phyloP scores from a whole-genome alignment of 92 coral and sea anemone species.

The Epizoanthus rinbou region DNA sequence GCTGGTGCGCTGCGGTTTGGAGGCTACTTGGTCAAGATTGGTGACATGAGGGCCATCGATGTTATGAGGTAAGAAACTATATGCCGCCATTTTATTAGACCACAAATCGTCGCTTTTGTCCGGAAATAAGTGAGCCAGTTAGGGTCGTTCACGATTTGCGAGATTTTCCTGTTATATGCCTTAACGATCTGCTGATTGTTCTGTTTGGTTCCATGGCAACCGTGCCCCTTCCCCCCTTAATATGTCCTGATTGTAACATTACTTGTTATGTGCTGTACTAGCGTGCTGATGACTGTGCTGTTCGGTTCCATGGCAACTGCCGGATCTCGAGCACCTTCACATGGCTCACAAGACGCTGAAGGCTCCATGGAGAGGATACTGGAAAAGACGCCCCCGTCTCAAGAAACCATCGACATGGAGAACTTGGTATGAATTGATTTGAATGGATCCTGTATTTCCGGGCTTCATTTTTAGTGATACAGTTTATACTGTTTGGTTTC shows the following conservation, averaged over 20 bases:
- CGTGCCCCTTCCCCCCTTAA: background rate
- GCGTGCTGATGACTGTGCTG: constrained; percentile 93
- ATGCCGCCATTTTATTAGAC: background rate
- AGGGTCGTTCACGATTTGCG: background rate
- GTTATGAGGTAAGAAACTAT: constrained; percentile 73
- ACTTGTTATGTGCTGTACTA: constrained; percentile 13
- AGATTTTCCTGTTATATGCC: background rate
- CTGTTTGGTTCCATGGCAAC: constrained; percentile 87
- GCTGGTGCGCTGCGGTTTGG: constrained; percentile 92
- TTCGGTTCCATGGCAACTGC: constrained; percentile 87
- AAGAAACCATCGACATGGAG: background rate
- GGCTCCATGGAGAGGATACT: constrained; percentile 67
- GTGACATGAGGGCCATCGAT: constrained; percentile 84
- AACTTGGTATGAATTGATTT: constrained; percentile 33
- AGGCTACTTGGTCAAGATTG: constrained; percentile 72
- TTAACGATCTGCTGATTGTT: constrained; percentile 76
- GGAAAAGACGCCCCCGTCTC: constrained; percentile 37
- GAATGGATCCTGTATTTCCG: too few species aligned
- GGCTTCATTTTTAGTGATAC: too few species aligned
- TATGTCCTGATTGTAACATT: background rate
- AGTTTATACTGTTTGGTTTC: too few species aligned
- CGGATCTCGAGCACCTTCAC: constrained; percentile 79
- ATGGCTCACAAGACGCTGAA: constrained; percentile 57
- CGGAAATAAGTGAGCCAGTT: background rate
- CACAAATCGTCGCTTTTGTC: background rate